Evolutionary conservation across 2,113 vertebrate species (phyloP).

Genomic region (Cisticola juncidis): DNA sequence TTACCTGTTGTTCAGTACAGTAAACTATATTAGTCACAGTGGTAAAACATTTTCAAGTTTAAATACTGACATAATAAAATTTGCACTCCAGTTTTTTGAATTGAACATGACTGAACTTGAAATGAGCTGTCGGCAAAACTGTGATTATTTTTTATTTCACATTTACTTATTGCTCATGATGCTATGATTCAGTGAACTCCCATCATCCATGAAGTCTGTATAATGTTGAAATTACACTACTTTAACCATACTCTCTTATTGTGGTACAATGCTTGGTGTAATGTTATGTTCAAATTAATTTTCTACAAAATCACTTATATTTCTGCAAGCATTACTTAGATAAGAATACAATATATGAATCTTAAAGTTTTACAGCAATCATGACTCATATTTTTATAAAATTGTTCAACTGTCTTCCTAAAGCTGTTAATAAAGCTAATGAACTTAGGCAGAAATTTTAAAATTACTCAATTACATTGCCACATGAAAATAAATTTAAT

Average conservation of each 20-base stretch:
- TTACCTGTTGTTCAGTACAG: neutral
- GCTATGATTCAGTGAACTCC: neutral
- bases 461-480: neutral
- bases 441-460: neutral
- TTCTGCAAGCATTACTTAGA: neutral
- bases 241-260: neutral
- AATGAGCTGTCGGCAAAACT: neutral
- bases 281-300: neutral
- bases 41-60: neutral
- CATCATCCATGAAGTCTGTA: neutral
- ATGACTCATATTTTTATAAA: neutral
- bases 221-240: neutral
- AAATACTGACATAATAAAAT: neutral
- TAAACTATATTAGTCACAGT: neutral
- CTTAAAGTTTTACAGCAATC: neutral
- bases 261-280: neutral
- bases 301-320: neutral
- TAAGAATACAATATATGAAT: neutral
- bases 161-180: neutral
- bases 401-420: neutral
- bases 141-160: neutral
- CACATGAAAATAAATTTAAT: neutral
- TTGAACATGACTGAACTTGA: neutral
- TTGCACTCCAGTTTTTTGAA: neutral
- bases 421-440: neutral